Base-by-base conservation (phyloP, 2,888 invertebrate species). In the Heteropelma amictum region DNA sequence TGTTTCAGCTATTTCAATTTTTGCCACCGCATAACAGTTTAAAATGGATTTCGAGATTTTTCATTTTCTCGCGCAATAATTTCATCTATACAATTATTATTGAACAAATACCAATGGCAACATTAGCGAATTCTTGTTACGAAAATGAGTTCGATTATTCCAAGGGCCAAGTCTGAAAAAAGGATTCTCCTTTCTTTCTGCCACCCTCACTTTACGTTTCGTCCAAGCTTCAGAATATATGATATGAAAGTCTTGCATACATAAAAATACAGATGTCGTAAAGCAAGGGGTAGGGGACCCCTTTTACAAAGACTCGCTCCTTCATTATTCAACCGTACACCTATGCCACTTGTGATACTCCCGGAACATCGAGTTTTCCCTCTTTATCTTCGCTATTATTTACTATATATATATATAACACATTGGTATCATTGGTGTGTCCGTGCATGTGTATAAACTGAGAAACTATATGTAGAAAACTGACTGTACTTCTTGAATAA, bases 241-340 rank as follows among this genome's bases (percentile, higher is more conserved):
- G 35, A 49, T 47, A 53, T n/a, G 38, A 14, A 28, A 23, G 28
- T 42, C 19, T 26, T 23, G 47, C 7, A 61, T 33, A 47, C 35
- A 38, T 23, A 56, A 38, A 56, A 38, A 56, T 14, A 35, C 8
- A 14, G 23, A 45, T 61, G 35, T 38, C 35, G 30, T 12, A 49
- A 38, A 58, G 47, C 64, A 65, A 69, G 53, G 63, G 68, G 71
- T 61, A 72, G 71, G 72, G 63, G 71, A 76, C 60, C 69, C 71
- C 69, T 68, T 72, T 72, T 33, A 30, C 58, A 45, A 58, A 51
- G 51, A 58, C 40, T 74, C 14, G 26, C 40, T 69, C 58, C 53
- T 74, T 69, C 42, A 69, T 74, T 64, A 74, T 74, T 74, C 64
- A 74, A 51, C 63, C 42, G 58, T 38, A 51, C 63, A 14, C 68